phyloP scores from a whole-genome alignment of 2,888 invertebrate genomes.

The Chydorus sphaericus region DNA sequence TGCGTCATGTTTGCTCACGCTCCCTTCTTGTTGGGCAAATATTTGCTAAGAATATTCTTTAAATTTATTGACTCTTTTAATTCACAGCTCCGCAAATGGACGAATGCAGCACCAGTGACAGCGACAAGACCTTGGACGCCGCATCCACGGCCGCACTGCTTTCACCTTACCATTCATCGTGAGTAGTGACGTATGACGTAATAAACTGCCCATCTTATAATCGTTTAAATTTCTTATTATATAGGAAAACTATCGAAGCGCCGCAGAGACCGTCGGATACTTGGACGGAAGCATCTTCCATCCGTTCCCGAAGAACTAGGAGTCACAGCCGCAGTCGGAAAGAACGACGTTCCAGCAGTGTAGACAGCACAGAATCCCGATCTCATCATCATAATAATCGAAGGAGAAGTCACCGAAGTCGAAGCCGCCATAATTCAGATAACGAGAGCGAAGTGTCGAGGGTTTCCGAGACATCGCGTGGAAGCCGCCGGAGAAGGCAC shows the following conservation, averaged over 20 bases:
- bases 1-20: too few relatives aligned
- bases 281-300: conserved; percentile 27
- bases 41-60: too few relatives aligned
- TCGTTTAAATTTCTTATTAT: background rate
- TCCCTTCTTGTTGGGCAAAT: too few relatives aligned
- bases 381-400: conserved; percentile 43
- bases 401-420: conserved; percentile 47
- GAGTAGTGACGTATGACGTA: too few relatives aligned
- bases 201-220: too few relatives aligned
- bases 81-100: background rate
- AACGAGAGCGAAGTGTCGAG: conserved; percentile 80
- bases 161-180: conserved; percentile 3
- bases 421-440: conserved; percentile 68
- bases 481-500: conserved; percentile 50
- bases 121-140: conserved; percentile 10
- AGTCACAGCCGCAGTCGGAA: conserved; percentile 3
- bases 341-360: conserved; percentile 42
- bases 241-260: conserved; percentile 4
- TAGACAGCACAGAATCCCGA: conserved; percentile 73
- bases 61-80: background rate
- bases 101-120: conserved; percentile 7
- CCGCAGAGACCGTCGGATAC: conserved; percentile 10
- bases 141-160: conserved; percentile 1
- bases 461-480: conserved; percentile 61
- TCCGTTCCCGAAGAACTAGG: conserved; percentile 2